A percentile compares a stretch with the other conserved stretches of the same genome.
Conservation (phyloP, 2,888 invertebrate species). For the Herminia tarsipennalis region DNA sequence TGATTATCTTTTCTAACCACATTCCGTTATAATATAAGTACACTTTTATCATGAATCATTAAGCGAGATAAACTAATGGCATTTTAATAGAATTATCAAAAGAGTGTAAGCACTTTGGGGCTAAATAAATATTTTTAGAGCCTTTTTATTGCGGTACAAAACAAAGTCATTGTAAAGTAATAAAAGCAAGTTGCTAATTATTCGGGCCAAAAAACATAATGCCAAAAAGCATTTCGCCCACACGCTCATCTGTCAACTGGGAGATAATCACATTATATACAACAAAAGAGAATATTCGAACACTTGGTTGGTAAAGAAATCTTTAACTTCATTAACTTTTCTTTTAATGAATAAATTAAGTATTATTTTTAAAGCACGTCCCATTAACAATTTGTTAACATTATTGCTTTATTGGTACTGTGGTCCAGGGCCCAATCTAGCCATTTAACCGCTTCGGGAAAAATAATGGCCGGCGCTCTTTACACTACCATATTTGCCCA, state of each 20-base stretch:
- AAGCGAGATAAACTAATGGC: background rate
- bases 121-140: no score
- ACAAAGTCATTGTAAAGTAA: slow-evolving; percentile 13
- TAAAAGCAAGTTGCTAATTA: slow-evolving; percentile 23
- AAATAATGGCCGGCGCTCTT: no score
- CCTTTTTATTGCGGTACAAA: slow-evolving; percentile 3
- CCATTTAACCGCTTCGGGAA: no score
- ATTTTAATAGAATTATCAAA: background rate
- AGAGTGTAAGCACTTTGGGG: background rate
- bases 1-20: no score
- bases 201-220: slow-evolving; percentile 18
- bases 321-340: no score
- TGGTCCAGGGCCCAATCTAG: no score
- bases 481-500: no score
- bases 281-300: slow-evolving; percentile 11
- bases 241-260: slow-evolving; percentile 21
- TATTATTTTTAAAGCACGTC: no score
- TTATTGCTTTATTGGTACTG: no score
- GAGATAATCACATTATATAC: slow-evolving; percentile 21
- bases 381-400: no score
- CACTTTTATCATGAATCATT: background rate
- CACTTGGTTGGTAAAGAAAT: background rate
- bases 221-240: slow-evolving; percentile 37
- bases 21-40: background rate
- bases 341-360: no score